A percentile compares a stretch with the other conserved stretches of the same genome.
Conservation (phyloP, 2,113 vertebrate genomes). For the Crotalus viridis region DNA sequence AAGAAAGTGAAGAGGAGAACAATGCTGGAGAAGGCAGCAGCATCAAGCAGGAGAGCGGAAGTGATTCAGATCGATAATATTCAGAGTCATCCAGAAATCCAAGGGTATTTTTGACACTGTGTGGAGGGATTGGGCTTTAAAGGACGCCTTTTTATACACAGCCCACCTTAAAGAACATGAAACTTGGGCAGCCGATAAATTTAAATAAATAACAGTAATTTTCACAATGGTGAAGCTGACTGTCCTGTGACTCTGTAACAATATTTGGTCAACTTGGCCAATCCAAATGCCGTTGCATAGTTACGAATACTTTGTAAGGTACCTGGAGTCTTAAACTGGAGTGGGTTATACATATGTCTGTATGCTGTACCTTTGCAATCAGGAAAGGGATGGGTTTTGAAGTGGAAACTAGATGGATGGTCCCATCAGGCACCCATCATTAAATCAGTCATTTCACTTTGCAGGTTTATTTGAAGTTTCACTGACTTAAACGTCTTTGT, state of each 20-base stretch:
- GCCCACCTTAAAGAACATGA: not conserved
- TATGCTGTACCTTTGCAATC: not conserved
- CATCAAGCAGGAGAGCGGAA: conserved; percentile 56
- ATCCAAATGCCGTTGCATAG: not conserved
- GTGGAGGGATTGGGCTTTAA: conserved; percentile 30
- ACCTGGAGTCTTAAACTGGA: not conserved
- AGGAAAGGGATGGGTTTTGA: not conserved
- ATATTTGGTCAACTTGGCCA: not conserved
- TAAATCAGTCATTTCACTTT: not conserved
- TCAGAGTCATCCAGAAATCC: conserved; percentile 24
- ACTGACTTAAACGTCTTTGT: not conserved
- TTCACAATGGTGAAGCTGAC: not conserved
- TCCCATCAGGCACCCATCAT: not conserved
- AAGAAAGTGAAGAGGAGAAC: conserved; percentile 71
- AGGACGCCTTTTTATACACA: not conserved
- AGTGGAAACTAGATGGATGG: not conserved
- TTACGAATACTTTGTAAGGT: not conserved
- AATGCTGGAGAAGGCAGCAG: not conserved
- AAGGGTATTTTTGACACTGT: not conserved
- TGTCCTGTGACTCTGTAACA: not conserved
- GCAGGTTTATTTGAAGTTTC: not conserved
- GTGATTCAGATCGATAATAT: conserved; percentile 66
- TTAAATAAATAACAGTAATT: not conserved
- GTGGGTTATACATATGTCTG: not conserved
- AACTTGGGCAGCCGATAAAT: not conserved